Evolutionary conservation across 2,113 vertebrate genomes (phyloP).

Genomic region (Accipiter cooperii): DNA sequence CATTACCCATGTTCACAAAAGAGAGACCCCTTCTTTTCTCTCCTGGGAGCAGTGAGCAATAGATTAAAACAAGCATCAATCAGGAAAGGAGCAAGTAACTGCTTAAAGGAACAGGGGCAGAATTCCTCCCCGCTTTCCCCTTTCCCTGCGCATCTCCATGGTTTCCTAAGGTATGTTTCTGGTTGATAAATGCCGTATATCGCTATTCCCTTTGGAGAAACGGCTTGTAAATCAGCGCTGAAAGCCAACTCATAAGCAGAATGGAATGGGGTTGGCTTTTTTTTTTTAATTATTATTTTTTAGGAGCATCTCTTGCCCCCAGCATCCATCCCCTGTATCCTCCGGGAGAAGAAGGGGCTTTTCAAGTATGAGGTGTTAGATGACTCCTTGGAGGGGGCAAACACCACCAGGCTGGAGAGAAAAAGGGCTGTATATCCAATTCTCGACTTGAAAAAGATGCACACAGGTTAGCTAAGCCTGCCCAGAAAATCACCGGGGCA

Average conservation of each 20-base stretch:
- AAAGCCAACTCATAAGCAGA: not conserved
- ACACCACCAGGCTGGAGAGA: not conserved
- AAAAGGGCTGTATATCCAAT: not conserved
- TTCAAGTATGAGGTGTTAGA: not conserved
- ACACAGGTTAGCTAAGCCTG: not conserved
- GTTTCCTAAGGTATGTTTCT: slow-evolving; percentile 47
- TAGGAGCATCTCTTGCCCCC: not conserved
- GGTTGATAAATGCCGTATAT: slow-evolving; percentile 30
- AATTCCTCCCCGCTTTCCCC: not conserved
- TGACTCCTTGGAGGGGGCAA: not conserved
- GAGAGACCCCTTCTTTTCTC: slow-evolving; percentile 52
- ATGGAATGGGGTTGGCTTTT: not conserved
- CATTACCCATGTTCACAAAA: slow-evolving; percentile 73
- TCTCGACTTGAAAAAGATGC: not conserved
- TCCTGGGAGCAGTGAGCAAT: slow-evolving; percentile 64
- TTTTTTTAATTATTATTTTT: not conserved
- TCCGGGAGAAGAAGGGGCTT: not conserved
- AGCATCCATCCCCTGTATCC: not conserved
- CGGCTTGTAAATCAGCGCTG: not conserved
- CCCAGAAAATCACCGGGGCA: not conserved
- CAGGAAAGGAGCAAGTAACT: slow-evolving; percentile 60
- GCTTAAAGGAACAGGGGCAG: slow-evolving; percentile 34
- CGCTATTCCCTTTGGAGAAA: slow-evolving; percentile 22
- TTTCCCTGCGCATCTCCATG: slow-evolving; percentile 12
- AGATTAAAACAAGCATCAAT: slow-evolving; percentile 79